phyloP scores from a whole-genome alignment of 2,797 vertebrate genomes.

The Hydrophis major region DNA sequence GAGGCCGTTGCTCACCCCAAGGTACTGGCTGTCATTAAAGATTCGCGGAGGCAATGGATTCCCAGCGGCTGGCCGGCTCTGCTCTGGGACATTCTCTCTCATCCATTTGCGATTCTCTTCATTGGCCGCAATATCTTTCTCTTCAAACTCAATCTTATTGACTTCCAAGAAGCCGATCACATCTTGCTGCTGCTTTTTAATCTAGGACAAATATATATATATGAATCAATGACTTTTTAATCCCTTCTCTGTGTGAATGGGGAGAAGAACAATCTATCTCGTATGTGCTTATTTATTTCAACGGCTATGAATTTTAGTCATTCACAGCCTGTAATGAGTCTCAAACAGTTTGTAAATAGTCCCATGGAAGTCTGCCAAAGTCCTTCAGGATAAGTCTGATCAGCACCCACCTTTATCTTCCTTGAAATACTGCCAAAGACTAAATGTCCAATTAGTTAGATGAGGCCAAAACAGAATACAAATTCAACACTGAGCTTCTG shows the following conservation, averaged over 20 bases:
- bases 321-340: too few relatives aligned
- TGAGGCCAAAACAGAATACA: too few relatives aligned
- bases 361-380: too few relatives aligned
- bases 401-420: too few relatives aligned
- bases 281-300: background rate
- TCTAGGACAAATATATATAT: constrained; percentile 71
- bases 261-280: background rate
- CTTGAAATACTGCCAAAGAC: too few relatives aligned
- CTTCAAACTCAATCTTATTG: constrained; percentile 93
- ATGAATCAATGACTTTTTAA: background rate
- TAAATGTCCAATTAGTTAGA: too few relatives aligned
- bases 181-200: constrained; percentile 98
- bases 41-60: constrained; percentile 93
- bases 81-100: constrained; percentile 92
- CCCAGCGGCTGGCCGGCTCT: constrained; percentile 82
- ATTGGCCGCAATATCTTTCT: constrained; percentile 91
- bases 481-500: too few relatives aligned
- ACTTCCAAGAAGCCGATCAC: constrained; percentile 88
- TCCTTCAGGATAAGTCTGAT: too few relatives aligned
- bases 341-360: too few relatives aligned
- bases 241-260: background rate
- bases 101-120: constrained; percentile 96
- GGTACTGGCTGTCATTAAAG: constrained; percentile 89
- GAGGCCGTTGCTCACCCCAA: constrained; percentile 80
- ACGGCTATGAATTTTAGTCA: too few relatives aligned